phyloP scores from a whole-genome alignment of 2,113 vertebrate species.

The Epinephelus moara region DNA sequence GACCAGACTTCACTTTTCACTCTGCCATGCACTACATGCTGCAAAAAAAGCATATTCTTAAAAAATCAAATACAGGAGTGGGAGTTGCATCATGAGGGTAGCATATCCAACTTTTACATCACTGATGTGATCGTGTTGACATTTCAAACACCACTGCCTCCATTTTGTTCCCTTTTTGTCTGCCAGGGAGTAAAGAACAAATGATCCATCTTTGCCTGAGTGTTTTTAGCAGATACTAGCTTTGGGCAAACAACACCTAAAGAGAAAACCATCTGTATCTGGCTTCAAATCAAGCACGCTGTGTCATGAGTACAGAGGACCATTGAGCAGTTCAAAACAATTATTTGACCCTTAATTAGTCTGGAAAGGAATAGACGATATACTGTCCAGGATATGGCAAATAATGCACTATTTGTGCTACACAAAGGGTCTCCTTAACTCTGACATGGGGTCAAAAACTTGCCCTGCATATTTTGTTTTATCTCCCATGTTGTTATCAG shows the following conservation, averaged over 20 bases:
- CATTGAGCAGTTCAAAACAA: constrained; percentile 52
- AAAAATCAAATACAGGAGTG: constrained; percentile 44
- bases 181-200: constrained; percentile 3
- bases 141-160: constrained; percentile 25
- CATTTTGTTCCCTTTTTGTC: constrained; percentile 18
- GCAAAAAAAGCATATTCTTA: constrained; percentile 44
- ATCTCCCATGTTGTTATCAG: constrained; percentile 72
- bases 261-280: constrained; percentile 28
- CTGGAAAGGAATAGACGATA: constrained; percentile 54
- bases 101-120: constrained; percentile 47
- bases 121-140: constrained; percentile 31
- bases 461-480: constrained; percentile 70
- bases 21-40: constrained; percentile 37
- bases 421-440: constrained; percentile 69
- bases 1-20: constrained; percentile 52
- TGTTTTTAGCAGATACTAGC: constrained; percentile 15
- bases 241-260: constrained; percentile 25
- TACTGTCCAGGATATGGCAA: constrained; percentile 51
- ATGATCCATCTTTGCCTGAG: constrained; percentile 14
- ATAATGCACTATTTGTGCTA: constrained; percentile 57
- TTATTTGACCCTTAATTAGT: constrained; percentile 62
- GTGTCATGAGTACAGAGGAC: constrained; percentile 49
- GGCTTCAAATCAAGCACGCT: constrained; percentile 42
- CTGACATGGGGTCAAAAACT: constrained; percentile 58
- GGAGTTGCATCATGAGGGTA: constrained; percentile 35